Conservation (phyloP, 2,888 invertebrate species). For the Eumerus sabulonum region DNA sequence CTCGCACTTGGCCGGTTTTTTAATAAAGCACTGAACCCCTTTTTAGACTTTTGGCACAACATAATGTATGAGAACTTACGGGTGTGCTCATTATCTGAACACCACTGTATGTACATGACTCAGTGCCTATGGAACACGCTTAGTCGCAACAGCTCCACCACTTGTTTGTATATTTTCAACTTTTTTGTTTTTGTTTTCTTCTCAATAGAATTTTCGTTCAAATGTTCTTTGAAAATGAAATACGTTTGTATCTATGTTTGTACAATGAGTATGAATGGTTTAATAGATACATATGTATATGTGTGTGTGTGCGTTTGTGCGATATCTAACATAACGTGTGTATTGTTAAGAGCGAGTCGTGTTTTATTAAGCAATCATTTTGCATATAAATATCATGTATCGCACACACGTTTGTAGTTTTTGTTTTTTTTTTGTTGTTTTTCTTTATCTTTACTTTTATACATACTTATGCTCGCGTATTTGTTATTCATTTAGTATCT, state of each 20-base stretch:
- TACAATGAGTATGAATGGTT: not conserved
- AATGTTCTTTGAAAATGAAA: conserved; percentile 48
- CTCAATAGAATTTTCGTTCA: conserved; percentile 57
- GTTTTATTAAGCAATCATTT: conserved; percentile 60
- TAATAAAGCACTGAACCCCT: too few relatives aligned
- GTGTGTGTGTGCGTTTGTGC: not conserved
- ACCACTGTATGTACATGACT: conserved; percentile 65
- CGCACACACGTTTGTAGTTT: conserved; percentile 12
- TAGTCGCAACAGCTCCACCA: conserved; percentile 16
- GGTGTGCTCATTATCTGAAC: too few relatives aligned
- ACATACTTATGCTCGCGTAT: conserved; percentile 30
- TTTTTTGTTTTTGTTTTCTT: conserved; percentile 24
- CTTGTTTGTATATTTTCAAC: conserved; percentile 54
- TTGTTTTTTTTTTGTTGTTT: too few relatives aligned
- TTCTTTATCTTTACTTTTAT: conserved; percentile 44
- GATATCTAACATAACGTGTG: conserved; percentile 41
- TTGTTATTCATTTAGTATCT: conserved; percentile 46
- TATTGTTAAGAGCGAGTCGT: conserved; percentile 53
- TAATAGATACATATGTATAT: too few relatives aligned
- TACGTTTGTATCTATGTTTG: not conserved
- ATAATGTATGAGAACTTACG: too few relatives aligned
- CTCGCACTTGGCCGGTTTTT: too few relatives aligned
- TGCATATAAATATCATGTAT: conserved; percentile 50
- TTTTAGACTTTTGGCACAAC: too few relatives aligned
- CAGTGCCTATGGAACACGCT: conserved; percentile 52